These are phyloP conservation scores for Conus canariensis DNA, from an alignment of 2,888 invertebrate genomes.

Conservation along the genomic window DNA sequence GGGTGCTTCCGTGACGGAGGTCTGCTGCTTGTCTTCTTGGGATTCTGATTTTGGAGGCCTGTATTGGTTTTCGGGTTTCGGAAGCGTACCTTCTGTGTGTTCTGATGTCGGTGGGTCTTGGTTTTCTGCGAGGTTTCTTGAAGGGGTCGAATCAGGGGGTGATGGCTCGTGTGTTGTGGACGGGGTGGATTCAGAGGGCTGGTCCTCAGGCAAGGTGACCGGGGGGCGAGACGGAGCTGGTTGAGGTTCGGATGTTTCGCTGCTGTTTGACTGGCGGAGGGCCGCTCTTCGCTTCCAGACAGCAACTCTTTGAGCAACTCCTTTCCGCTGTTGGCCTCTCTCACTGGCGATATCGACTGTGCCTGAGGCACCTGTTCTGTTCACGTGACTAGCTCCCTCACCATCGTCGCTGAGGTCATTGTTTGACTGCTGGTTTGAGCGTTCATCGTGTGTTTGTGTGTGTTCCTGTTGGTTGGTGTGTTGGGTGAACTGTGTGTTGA, in stretches of 20 bases:
- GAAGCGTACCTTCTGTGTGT: background rate
- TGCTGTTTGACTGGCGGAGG: background rate
- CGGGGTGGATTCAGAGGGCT: background rate
- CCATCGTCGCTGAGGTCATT: background rate
- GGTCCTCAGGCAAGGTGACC: background rate
- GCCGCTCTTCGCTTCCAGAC: background rate
- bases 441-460: background rate
- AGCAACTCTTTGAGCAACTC: background rate
- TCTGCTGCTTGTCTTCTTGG: background rate
- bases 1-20: background rate
- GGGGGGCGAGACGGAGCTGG: background rate
- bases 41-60: background rate
- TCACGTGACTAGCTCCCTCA: background rate
- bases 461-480: background rate
- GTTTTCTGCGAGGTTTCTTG: background rate
- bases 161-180: background rate
- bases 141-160: background rate
- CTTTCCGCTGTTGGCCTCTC: background rate
- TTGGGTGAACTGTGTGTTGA: background rate
- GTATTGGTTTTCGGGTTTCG: background rate
- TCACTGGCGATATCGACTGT: background rate
- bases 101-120: background rate
- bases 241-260: background rate
- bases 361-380: background rate
- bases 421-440: background rate